phyloP scores from a whole-genome alignment of 2,797 vertebrate species.

The Pristis pectinata region DNA sequence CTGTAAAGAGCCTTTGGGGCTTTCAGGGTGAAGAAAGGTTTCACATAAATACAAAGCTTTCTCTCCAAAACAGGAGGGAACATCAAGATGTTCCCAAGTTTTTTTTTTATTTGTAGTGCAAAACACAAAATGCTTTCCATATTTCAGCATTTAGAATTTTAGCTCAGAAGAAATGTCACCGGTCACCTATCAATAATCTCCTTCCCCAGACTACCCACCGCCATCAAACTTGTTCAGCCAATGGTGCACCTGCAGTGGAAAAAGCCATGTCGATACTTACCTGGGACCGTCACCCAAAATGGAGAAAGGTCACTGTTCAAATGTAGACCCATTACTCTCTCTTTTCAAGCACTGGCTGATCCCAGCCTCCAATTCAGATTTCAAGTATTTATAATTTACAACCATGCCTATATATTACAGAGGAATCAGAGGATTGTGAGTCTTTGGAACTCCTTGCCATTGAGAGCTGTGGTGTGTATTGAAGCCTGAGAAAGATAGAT shows the following conservation, averaged over 20 bases:
- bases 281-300: background rate
- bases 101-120: background rate
- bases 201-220: background rate
- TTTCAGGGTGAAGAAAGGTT: too few relatives aligned
- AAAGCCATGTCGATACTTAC: background rate
- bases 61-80: background rate
- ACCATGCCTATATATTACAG: background rate
- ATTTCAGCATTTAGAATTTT: background rate
- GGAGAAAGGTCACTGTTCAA: background rate
- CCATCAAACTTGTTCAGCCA: background rate
- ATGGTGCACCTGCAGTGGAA: background rate
- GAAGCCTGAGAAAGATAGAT: too few relatives aligned
- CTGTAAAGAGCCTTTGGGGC: too few relatives aligned
- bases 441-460: too few relatives aligned
- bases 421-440: too few relatives aligned
- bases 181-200: too few relatives aligned
- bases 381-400: background rate
- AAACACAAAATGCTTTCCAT: background rate
- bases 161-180: background rate
- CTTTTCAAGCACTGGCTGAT: background rate
- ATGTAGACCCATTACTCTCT: background rate
- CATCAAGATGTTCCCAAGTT: background rate
- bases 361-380: background rate
- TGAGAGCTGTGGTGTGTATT: too few relatives aligned
- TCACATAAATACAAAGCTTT: too few relatives aligned